Evolutionary conservation across 2,888 invertebrate genomes (phyloP).

Genomic region (Amphiduros pacificus): DNA sequence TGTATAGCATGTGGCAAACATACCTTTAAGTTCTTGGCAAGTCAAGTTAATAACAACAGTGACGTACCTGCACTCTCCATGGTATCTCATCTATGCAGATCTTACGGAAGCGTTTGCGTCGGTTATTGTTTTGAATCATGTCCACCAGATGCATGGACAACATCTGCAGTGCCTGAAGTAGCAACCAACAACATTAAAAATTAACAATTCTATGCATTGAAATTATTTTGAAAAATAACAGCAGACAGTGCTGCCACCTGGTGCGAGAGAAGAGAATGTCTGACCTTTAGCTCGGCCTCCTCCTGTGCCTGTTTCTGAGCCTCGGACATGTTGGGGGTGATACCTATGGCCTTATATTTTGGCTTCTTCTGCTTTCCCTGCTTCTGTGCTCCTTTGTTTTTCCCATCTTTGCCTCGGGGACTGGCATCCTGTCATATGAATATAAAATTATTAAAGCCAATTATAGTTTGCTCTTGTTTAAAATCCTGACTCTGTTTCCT

Average conservation of each 20-base stretch:
- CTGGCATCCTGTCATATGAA: too few species aligned
- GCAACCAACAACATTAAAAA: too few species aligned
- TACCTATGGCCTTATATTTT: conserved; percentile 37
- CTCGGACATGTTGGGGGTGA: conserved; percentile 48
- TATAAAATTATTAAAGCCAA: too few species aligned
- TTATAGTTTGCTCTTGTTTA: too few species aligned
- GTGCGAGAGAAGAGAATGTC: background rate
- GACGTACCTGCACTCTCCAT: conserved; percentile 50
- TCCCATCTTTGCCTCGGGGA: background rate
- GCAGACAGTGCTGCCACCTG: too few species aligned
- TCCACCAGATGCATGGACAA: conserved; percentile 46
- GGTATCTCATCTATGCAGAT: conserved; percentile 50
- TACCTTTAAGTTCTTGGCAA: background rate
- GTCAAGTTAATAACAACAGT: conserved; percentile 23
- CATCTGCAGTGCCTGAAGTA: conserved; percentile 47
- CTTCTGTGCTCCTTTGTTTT: background rate
- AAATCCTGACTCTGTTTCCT: too few species aligned
- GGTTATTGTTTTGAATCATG: conserved; percentile 35
- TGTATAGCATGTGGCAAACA: too few species aligned
- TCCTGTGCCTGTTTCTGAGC: conserved; percentile 46
- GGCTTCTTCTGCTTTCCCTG: conserved; percentile 2
- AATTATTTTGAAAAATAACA: too few species aligned
- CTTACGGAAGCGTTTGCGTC: conserved; percentile 42
- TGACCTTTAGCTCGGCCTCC: conserved; percentile 48
- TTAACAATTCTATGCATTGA: too few species aligned